Base-by-base conservation (phyloP, 1,140 invertebrate genomes). In the Drosophila littoralis region DNA sequence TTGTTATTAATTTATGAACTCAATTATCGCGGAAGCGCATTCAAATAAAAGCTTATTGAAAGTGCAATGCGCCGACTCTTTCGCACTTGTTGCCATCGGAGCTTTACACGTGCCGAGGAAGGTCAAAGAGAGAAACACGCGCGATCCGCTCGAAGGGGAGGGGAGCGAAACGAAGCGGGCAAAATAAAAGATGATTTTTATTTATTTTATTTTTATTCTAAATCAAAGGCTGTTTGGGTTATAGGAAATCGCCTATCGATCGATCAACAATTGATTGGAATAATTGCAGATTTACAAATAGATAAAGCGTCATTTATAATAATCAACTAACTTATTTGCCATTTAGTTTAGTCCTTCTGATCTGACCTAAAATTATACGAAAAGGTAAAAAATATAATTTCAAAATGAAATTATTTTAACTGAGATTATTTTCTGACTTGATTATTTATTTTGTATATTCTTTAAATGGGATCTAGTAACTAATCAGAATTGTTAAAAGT, bases 11-110 rank as follows among this genome's bases (percentile, higher is more conserved):
- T 76, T 89, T 89, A 89, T 89, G 76, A 81, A 89, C 67, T 84
- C 85, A 89, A 89, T 89, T 90, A 89, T 81, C 84, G 67, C 80
- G 77, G 77, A 88, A 88, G 70, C 67, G 68, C 77, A 85, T 78
- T 80, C 70, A 84, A 89, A 78, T 78, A 77, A 77, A 79, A 68
- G 69, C 79, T 80, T 66, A 80, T 89, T 83, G 66, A 52, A 84
- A 80, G 69, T 88, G 84, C 83, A 79, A 77, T 77, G 65, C 50
- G 17, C 69, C 36, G 57, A 7, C 65, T 77, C 65, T 55, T 52
- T 74, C 64, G 46, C 63, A 58, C 59, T 71, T 54, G 13, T 36
- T 28, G 22, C 4, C 3, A 0, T 10, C 5, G 38, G 5, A 12
- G 45, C 55, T 58, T 46, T 70, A 77, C 81, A 84, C 81, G 81